Evolutionary conservation across 2,113 vertebrate genomes (phyloP).

Genomic region (Periophthalmodon schlosseri): DNA sequence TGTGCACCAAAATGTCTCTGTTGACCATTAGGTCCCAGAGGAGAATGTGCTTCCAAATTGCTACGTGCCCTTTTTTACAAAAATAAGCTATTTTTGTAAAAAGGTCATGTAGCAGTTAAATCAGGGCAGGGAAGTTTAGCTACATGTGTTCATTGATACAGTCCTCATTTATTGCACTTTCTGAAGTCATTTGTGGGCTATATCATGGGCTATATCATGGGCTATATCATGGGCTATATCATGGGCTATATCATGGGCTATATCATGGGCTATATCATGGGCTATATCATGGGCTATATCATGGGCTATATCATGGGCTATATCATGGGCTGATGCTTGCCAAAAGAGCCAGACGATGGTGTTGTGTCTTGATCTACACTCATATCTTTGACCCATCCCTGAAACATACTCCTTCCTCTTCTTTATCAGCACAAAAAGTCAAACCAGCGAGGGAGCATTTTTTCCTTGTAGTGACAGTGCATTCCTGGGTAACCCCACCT

Average conservation of each 20-base stretch:
- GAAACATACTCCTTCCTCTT: slow-evolving; percentile 27
- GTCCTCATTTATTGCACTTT: not conserved
- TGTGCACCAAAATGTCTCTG: not conserved
- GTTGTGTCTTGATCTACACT: not conserved
- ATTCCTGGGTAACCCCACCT: slow-evolving; percentile 49
- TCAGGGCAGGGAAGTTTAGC: not conserved
- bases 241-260: not conserved
- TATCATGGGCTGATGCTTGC: no score
- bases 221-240: not conserved
- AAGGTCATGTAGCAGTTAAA: not conserved
- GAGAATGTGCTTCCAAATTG: slow-evolving; percentile 6
- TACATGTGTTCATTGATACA: not conserved
- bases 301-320: not conserved
- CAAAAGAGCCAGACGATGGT: not conserved
- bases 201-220: not conserved
- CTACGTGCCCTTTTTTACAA: no score
- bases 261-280: not conserved
- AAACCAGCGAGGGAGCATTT: slow-evolving; percentile 64
- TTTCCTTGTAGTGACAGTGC: slow-evolving; percentile 31
- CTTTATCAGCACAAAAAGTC: slow-evolving; percentile 9
- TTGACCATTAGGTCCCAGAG: slow-evolving; percentile 6
- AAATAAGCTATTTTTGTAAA: slow-evolving; percentile 10
- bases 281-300: not conserved
- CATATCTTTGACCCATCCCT: not conserved
- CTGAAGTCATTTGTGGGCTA: not conserved